These are phyloP conservation scores for Belonocnema kinseyi DNA, from an alignment of 1,140 invertebrate species.

Conservation along the genomic window DNA sequence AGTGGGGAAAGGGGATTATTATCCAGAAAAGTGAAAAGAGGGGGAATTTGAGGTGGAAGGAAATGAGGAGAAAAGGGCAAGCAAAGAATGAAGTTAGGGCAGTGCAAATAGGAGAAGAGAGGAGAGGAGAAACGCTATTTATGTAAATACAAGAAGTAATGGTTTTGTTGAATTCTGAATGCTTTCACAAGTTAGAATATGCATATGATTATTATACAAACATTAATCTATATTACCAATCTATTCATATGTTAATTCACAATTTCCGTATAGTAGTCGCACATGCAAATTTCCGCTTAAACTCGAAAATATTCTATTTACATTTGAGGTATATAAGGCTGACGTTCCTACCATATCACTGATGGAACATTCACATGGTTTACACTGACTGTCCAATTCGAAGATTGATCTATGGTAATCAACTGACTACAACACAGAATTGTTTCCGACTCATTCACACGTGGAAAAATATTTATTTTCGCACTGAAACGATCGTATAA, in stretches of 20 bases:
- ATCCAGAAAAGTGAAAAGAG: too few species aligned
- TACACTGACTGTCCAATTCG: neutral
- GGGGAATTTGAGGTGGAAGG: too few species aligned
- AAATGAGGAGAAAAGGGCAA: too few species aligned
- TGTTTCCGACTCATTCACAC: neutral
- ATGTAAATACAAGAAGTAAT: constrained; percentile 47
- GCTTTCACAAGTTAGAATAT: constrained; percentile 37
- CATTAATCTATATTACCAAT: constrained; percentile 47
- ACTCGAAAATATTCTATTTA: constrained; percentile 47
- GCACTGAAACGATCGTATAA: neutral
- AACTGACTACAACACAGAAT: neutral
- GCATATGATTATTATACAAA: constrained; percentile 51
- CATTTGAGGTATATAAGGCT: constrained; percentile 18
- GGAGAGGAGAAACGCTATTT: constrained; percentile 44
- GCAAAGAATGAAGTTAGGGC: too few species aligned
- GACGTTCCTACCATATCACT: neutral
- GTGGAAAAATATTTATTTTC: neutral
- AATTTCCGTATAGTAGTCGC: constrained; percentile 37
- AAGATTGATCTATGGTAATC: constrained; percentile 17
- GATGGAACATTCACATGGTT: constrained; percentile 1
- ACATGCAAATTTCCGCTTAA: constrained; percentile 53
- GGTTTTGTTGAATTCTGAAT: constrained; percentile 51
- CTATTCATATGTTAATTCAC: constrained; percentile 56
- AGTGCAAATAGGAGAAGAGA: too few species aligned
- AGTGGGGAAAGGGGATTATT: too few species aligned